Evolutionary conservation across 2,797 vertebrate genomes (phyloP), one percentile per base, ranked within the genome.

Genomic region (Gouania willdenowi): DNA sequence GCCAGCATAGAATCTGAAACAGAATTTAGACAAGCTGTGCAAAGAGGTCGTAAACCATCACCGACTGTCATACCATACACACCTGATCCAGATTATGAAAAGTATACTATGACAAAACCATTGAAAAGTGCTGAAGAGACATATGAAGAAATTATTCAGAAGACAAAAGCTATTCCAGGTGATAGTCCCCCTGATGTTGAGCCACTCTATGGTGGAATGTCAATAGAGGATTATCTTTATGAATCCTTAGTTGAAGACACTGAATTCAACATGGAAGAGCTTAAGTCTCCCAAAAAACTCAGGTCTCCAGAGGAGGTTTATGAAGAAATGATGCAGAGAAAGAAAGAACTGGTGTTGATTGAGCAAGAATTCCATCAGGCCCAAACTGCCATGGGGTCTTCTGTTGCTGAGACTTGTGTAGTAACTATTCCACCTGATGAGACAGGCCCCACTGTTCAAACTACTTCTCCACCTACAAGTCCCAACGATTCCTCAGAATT

Each of bases 151-250:
- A 92, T 98, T 70, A 84, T 98, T 82, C 91, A 90, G 23, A 94
- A 91, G 66, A 86, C 91, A 39, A 91, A 89, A 76, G 41, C 84
- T 26, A 89, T 93, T 77, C 87, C 91, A 77, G 87, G 79, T 54
- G 94, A 93, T 53, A 92, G 92, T 64, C 85, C 89, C 10, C 92
- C 94, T 80, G 94, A 94, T 70, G 93, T 97, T 73, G 96, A 98
- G 51, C 90, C 94, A 17, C 88, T 99, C 14, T 98, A 96, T 71
- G 94, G 92, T 26, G 96, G 96, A 34, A 95, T 99, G 95, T 24
- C 94, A 69, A 98, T 98, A 82, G 95, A 99, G 46, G 96, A 99
- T 82, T 99, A 98, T 77, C 94, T 96, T 74, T 99, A 99, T 60
- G 94, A 98, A 54, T 95, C 95, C 34, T 87, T 99, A 68, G 87